Evolutionary conservation across 1,140 invertebrate genomes (phyloP).

Genomic region (Drosophila mayri): DNA sequence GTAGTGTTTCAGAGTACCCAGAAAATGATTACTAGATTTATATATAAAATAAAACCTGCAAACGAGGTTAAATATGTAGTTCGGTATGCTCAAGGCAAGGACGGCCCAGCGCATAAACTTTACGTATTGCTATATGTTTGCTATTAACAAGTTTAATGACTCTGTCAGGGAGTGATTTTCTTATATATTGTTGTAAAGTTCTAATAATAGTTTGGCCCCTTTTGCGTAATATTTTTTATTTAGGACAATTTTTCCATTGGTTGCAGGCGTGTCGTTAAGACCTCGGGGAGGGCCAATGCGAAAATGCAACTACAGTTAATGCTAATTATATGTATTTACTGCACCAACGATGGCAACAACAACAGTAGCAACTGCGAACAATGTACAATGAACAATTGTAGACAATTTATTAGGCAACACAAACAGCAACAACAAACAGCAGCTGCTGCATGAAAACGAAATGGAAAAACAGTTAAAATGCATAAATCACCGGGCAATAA

Average conservation of each 20-base stretch:
- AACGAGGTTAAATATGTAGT: not conserved
- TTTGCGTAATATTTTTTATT: not conserved
- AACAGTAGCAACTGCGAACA: conserved; percentile 13
- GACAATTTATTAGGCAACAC: conserved; percentile 54
- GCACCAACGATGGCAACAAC: not conserved
- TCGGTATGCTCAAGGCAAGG: not conserved
- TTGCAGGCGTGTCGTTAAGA: conserved; percentile 21
- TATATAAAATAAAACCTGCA: not conserved
- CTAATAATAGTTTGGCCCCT: not conserved
- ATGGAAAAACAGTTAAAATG: conserved; percentile 52
- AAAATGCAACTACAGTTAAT: conserved; percentile 41
- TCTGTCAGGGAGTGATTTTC: not conserved
- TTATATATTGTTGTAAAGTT: not conserved
- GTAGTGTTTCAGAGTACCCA: no score
- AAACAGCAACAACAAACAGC: conserved; percentile 12
- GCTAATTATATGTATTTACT: conserved; percentile 53
- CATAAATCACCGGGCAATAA: conserved; percentile 53
- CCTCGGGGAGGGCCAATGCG: conserved; percentile 1
- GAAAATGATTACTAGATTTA: not conserved
- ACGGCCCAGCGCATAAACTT: no score
- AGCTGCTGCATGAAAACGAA: conserved; percentile 32
- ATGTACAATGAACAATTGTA: conserved; percentile 49
- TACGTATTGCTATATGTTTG: no score
- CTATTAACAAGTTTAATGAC: not conserved
- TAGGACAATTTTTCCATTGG: not conserved